Percentiles rank a stretch among this genome's conserved stretches.
Conservation (phyloP, 2,888 invertebrate genomes). For the Melieria crassipennis region DNA sequence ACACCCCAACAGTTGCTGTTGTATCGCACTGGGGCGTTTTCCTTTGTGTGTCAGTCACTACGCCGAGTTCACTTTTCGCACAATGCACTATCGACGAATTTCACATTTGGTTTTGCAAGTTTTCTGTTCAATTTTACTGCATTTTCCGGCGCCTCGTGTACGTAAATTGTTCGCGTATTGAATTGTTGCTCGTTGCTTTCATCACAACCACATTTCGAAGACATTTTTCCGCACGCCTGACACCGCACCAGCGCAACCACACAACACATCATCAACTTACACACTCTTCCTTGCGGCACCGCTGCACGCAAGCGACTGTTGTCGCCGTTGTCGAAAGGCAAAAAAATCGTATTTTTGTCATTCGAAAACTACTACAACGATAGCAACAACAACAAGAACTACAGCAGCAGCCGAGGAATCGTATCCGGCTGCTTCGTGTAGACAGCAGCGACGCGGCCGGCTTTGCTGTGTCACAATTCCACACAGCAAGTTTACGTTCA, state of each 20-base stretch:
- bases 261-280: background rate
- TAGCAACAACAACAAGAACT: background rate
- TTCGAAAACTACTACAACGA: slow-evolving; percentile 28
- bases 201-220: background rate
- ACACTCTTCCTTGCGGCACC: slow-evolving; percentile 31
- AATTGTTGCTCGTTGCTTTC: background rate
- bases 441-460: too few species aligned
- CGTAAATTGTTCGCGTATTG: too few species aligned
- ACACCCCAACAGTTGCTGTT: too few species aligned
- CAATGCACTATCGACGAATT: too few species aligned
- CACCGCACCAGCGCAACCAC: background rate
- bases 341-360: slow-evolving; percentile 35
- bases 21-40: too few species aligned
- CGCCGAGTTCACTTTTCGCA: too few species aligned
- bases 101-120: too few species aligned
- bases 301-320: slow-evolving; percentile 36
- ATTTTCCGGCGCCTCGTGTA: too few species aligned
- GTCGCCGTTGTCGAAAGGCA: slow-evolving; percentile 25
- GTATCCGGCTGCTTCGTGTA: background rate
- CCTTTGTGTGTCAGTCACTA: too few species aligned
- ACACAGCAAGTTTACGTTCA: too few species aligned
- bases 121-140: too few species aligned
- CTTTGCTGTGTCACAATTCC: too few species aligned
- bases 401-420: background rate
- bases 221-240: background rate